phyloP scores from a whole-genome alignment of 1,140 invertebrate species.

The Lamellibrachia luymesi region DNA sequence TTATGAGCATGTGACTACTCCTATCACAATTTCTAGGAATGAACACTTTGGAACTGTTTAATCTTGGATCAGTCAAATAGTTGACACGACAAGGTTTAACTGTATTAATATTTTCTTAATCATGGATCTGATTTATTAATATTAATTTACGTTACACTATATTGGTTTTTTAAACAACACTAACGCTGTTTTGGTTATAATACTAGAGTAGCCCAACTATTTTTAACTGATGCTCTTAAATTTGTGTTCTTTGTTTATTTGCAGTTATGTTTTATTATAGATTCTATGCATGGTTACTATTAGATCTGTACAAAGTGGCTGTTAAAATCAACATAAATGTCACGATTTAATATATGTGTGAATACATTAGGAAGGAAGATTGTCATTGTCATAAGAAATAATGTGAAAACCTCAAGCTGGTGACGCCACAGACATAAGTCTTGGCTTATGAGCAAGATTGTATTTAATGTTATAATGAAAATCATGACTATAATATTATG shows the following conservation, averaged over 20 bases:
- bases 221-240: neutral
- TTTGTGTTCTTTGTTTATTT: neutral
- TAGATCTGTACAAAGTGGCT: neutral
- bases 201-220: neutral
- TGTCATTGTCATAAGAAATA: neutral
- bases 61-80: neutral
- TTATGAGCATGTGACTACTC: neutral
- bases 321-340: neutral
- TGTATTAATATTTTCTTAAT: neutral
- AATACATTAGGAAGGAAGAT: neutral
- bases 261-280: neutral
- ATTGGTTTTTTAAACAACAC: neutral
- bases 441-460: too few species aligned
- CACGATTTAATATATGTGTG: neutral
- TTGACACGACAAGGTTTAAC: neutral
- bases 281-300: neutral
- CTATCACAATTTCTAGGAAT: too few species aligned
- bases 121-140: neutral
- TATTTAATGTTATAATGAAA: too few species aligned
- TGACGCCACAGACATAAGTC: too few species aligned
- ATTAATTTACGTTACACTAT: neutral
- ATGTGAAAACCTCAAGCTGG: neutral
- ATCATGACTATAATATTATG: neutral
- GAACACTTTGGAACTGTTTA: too few species aligned
- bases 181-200: neutral